Evolutionary conservation across 2,113 vertebrate species (phyloP).

Genomic region (Sciurus niger): DNA sequence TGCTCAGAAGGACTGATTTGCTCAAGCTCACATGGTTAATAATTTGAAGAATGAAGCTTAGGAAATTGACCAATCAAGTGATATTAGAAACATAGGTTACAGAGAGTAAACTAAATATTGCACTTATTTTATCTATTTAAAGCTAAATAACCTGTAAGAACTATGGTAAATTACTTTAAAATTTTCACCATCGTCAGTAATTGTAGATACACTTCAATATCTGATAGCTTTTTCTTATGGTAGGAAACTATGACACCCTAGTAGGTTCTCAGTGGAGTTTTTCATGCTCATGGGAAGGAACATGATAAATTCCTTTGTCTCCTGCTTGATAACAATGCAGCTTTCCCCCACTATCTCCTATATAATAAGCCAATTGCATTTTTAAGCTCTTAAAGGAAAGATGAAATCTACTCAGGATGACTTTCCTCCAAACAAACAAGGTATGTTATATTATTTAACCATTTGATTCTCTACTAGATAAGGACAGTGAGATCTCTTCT

Average conservation of each 20-base stretch:
- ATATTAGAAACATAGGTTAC: neutral
- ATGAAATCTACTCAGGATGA: neutral
- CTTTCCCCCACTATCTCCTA: neutral
- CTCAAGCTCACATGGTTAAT: neutral
- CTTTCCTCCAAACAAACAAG: neutral
- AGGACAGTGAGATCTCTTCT: neutral
- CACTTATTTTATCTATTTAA: neutral
- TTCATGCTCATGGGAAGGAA: neutral
- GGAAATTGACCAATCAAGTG: neutral
- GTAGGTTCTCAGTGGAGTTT: neutral
- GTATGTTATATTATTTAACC: neutral
- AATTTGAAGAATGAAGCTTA: neutral
- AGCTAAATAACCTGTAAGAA: slow-evolving; percentile 28
- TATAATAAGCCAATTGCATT: neutral
- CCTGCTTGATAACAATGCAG: neutral
- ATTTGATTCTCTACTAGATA: too few relatives aligned
- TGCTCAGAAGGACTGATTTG: neutral
- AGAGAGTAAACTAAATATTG: neutral
- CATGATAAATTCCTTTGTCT: neutral
- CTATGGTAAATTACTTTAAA: neutral
- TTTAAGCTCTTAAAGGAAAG: neutral
- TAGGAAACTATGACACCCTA: neutral
- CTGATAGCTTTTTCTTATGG: neutral
- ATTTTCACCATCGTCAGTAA: neutral
- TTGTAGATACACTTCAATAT: neutral